Conservation (phyloP, 35 echinoderm and acorn worm species). For the Nesometra sesokonis region DNA sequence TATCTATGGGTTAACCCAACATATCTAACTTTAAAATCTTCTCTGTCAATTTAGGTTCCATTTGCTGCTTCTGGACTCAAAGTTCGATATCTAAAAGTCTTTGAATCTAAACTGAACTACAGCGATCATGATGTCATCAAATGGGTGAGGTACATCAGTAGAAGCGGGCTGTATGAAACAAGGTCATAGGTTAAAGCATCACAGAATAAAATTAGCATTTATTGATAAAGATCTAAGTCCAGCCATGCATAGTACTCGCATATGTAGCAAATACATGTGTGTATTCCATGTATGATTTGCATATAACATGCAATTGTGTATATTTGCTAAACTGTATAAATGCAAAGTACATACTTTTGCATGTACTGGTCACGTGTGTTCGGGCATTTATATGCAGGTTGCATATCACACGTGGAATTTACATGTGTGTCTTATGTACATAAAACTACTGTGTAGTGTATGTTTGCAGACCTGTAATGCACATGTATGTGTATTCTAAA, state of each 20-base stretch:
- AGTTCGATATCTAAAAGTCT: conserved; percentile 99
- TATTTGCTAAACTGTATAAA: too few species aligned
- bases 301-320: background rate
- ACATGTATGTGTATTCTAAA: too few species aligned
- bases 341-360: too few species aligned
- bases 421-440: too few species aligned
- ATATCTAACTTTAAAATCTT: too few species aligned
- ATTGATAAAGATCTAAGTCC: background rate
- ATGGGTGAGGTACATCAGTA: conserved; percentile 95
- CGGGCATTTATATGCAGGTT: too few species aligned
- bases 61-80: conserved; percentile 98
- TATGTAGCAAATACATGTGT: background rate
- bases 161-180: conserved; percentile 96
- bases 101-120: conserved; percentile 98
- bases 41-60: conserved; percentile 46
- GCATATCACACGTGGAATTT: too few species aligned
- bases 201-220: conserved; percentile 1
- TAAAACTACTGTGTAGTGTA: too few species aligned
- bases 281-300: background rate
- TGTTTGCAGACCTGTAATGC: too few species aligned
- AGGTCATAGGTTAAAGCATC: conserved; percentile 53
- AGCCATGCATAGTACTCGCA: background rate
- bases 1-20: too few species aligned
- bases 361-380: too few species aligned
- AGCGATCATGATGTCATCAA: conserved; percentile 99